Evolutionary conservation across 2,113 vertebrate species (phyloP).

Genomic region (Atherinomorus stipes): DNA sequence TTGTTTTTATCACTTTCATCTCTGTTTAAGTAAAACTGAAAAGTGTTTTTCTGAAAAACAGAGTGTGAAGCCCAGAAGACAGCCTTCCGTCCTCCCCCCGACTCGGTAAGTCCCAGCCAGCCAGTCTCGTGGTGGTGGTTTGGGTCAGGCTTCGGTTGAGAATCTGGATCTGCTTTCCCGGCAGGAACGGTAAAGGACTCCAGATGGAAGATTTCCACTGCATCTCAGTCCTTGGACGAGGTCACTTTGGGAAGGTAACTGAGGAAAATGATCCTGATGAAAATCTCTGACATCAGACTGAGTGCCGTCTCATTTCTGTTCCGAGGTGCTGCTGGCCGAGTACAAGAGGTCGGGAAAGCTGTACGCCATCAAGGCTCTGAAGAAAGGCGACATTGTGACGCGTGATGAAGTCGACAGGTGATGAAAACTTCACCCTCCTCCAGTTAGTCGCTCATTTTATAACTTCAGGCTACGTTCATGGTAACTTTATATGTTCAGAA

Average conservation of each 20-base stretch:
- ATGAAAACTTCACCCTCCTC: too few species aligned
- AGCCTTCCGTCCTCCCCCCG: not conserved
- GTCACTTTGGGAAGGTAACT: slow-evolving; percentile 96
- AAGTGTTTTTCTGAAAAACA: slow-evolving; percentile 37
- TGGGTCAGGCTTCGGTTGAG: too few species aligned
- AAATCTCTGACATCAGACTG: not conserved
- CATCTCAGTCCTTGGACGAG: slow-evolving; percentile 91
- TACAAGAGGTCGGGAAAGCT: slow-evolving; percentile 88
- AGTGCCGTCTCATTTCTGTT: slow-evolving; percentile 10
- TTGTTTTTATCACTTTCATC: not conserved
- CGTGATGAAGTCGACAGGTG: slow-evolving; percentile 94
- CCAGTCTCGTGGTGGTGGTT: too few species aligned
- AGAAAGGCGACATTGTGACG: slow-evolving; percentile 93
- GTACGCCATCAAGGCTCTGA: slow-evolving; percentile 95
- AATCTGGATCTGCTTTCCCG: not conserved
- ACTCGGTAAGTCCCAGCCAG: slow-evolving; percentile 57
- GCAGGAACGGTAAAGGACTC: slow-evolving; percentile 51
- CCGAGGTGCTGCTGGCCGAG: slow-evolving; percentile 91
- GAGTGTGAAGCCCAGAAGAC: slow-evolving; percentile 17
- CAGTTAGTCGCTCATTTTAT: too few species aligned
- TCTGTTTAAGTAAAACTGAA: not conserved
- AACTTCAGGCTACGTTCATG: too few species aligned
- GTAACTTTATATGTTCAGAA: too few species aligned
- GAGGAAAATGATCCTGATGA: not conserved
- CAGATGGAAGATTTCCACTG: slow-evolving; percentile 89